Conservation (phyloP, 2,888 invertebrate species). For the Heliconius ethilla region DNA sequence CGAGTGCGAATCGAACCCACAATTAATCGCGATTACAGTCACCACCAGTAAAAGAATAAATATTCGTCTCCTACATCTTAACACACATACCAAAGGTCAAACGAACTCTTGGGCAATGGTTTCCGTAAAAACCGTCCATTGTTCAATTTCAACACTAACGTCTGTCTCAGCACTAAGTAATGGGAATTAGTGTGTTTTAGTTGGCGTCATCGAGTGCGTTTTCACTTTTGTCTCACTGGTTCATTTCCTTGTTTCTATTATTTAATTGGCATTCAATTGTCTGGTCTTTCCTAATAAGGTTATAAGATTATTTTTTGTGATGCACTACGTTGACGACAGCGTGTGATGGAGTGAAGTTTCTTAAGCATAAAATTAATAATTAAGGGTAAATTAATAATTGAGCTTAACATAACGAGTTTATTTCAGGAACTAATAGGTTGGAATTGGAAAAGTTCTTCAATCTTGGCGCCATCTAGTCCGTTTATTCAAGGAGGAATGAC, state of each 20-base stretch:
- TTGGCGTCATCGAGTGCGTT: slow-evolving; percentile 27
- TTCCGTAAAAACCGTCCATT: slow-evolving; percentile 73
- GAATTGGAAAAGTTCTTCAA: no score
- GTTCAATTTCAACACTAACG: slow-evolving; percentile 53
- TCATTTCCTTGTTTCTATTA: slow-evolving; percentile 15
- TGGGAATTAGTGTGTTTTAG: slow-evolving; percentile 30
- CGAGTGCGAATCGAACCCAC: no score
- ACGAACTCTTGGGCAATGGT: slow-evolving; percentile 63
- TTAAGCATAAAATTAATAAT: no score
- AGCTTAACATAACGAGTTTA: no score
- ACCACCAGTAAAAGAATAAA: background rate
- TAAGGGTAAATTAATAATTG: no score
- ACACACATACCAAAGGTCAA: slow-evolving; percentile 60
- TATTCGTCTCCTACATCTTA: slow-evolving; percentile 48
- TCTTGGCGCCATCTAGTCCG: no score
- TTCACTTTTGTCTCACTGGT: slow-evolving; percentile 35
- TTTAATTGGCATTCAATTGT: background rate
- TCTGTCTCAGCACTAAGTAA: background rate
- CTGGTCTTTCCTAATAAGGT: background rate
- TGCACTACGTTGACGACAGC: no score
- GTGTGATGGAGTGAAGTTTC: no score
- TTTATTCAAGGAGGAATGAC: no score
- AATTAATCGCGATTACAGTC: no score
- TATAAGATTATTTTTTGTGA: background rate
- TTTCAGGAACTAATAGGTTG: no score